Evolutionary conservation across 2,113 vertebrate genomes (phyloP), one percentile per base, ranked within the genome.

Genomic region (Oncorhynchus masou): DNA sequence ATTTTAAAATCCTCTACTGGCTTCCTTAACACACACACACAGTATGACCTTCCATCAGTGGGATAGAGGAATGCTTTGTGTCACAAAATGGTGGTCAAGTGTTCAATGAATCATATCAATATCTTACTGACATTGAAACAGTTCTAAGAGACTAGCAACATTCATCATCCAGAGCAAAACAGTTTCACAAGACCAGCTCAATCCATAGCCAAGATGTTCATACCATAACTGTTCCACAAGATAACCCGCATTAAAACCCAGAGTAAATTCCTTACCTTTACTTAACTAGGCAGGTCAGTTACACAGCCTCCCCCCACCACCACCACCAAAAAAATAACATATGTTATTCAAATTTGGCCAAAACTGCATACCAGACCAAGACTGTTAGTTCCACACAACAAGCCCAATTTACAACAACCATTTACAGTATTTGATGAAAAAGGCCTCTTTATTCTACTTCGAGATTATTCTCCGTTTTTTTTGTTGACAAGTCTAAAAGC

Each of bases 401-500:
- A 85, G 78, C 76, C 82, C 70, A 65, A 48, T 22, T 49, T 48
- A n/a, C 68, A 48, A 22, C 11, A 79, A 79, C 74, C 29, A 71
- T 72, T 69, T 34, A 64, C 77, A 79, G 84, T 79, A 83, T 88
- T 84, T 80, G 73, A 78, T 31, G n/a, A 68, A 75, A 73, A 22
- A 3, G 19, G 68, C 71, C 74, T 74, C 80, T 78, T 79, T 45
- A 22, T 76, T 76, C 64, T 5, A 75, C 81, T 27, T 59, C 2
- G 4, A 11, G 73, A 74, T 68, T 5, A 27, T 29, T 20, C 29
- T 34, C 31, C 0, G 16, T 29, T 67, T 66, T 66, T 15, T 79
- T 82, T 83, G n/a, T 65, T 79, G 85, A 79, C 81, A 86, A 77
- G 49, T 51, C 39, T 68, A 76, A 86, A 82, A 29, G n/a, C 13